Evolutionary conservation across 2,888 invertebrate species (phyloP).

Genomic region (Bimastos eiseni): DNA sequence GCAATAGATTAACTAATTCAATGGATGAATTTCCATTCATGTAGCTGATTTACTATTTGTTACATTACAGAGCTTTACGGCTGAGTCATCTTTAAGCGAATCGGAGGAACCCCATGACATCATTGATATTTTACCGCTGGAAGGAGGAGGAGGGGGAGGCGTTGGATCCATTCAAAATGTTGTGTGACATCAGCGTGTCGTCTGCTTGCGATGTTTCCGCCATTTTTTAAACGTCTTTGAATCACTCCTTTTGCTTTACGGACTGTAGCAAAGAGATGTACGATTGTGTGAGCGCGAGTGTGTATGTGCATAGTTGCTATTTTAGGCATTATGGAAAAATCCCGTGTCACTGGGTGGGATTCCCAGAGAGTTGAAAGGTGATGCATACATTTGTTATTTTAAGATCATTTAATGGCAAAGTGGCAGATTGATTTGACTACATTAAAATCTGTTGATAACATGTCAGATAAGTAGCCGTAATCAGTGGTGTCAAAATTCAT

Average conservation of each 20-base stretch:
- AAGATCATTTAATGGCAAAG: not conserved
- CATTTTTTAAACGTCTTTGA: not conserved
- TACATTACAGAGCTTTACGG: not conserved
- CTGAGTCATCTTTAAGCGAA: slow-evolving; percentile 15
- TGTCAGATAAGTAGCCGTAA: not conserved
- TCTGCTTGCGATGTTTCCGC: not conserved
- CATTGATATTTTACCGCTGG: not conserved
- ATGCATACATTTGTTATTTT: not conserved
- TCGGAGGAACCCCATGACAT: not conserved
- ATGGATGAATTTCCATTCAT: not conserved
- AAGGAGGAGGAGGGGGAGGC: not conserved
- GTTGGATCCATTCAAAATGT: not conserved
- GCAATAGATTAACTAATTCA: not conserved
- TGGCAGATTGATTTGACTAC: not conserved
- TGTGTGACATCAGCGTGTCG: not conserved
- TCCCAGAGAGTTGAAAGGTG: not conserved
- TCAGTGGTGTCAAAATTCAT: not conserved
- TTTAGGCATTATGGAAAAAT: not conserved
- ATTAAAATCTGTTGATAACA: too few species aligned
- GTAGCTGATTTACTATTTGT: not conserved
- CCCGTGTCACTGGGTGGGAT: not conserved
- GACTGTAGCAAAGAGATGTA: slow-evolving; percentile 21
- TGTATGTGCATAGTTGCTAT: not conserved
- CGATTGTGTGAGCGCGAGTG: not conserved
- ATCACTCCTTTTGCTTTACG: not conserved